phyloP scores from a whole-genome alignment of 2,797 vertebrate species.

The Phrynocephalus vlangalii region DNA sequence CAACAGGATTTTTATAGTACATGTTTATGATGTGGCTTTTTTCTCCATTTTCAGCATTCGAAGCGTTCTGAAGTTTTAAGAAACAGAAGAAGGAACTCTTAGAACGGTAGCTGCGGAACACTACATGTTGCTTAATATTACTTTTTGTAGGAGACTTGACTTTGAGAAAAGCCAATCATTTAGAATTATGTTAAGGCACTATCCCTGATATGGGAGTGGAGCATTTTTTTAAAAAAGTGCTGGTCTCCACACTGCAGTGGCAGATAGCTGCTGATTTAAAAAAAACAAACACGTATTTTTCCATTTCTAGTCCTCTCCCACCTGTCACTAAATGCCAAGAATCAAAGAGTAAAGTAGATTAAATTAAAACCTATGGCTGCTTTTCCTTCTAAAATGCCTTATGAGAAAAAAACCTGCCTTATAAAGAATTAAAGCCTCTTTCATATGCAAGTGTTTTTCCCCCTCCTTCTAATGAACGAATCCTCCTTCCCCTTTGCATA shows the following conservation, averaged over 20 bases:
- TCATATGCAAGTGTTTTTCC: neutral
- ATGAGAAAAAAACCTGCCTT: neutral
- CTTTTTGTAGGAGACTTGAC: neutral
- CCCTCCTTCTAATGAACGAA: neutral
- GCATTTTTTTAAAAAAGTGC: neutral
- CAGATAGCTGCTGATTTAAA: neutral
- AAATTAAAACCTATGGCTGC: neutral
- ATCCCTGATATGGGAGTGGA: neutral
- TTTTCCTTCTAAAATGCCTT: neutral
- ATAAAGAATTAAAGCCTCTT: slow-evolving; percentile 21
- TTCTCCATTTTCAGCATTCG: slow-evolving; percentile 82
- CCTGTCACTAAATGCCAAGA: neutral
- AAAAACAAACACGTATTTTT: neutral
- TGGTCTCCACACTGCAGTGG: neutral
- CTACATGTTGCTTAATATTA: neutral
- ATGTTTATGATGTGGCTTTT: neutral
- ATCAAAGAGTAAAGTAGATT: neutral
- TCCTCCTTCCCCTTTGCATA: too few species aligned
- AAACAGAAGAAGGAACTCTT: neutral
- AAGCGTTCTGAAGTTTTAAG: slow-evolving; percentile 80
- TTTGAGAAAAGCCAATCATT: neutral
- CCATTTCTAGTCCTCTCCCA: neutral
- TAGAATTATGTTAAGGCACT: neutral
- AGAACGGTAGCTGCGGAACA: neutral
- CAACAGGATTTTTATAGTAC: neutral